A percentile compares a stretch with the other conserved stretches of the same genome.
Evolutionary conservation across 2,797 vertebrate genomes (phyloP).

Genomic region (Buceros bicornis): DNA sequence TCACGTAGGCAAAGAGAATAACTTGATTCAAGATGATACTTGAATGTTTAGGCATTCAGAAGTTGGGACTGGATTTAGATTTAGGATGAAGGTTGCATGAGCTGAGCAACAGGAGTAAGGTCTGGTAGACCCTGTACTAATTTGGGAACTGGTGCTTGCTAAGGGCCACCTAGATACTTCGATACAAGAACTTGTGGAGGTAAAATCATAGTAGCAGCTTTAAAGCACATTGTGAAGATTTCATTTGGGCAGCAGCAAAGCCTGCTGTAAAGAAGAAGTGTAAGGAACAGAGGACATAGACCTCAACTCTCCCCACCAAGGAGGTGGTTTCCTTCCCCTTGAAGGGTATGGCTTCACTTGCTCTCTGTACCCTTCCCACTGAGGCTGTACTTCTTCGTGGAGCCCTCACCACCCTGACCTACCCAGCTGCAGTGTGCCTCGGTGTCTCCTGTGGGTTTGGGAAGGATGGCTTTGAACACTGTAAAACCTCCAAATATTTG

Average conservation of each 20-base stretch:
- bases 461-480: neutral
- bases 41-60: neutral
- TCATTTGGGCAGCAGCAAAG: neutral
- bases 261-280: neutral
- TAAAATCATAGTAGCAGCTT: neutral
- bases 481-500: neutral
- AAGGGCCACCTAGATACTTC: neutral
- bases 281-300: neutral
- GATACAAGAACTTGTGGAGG: neutral
- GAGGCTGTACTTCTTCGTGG: neutral
- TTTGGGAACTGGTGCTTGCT: neutral
- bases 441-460: neutral
- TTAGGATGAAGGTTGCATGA: neutral
- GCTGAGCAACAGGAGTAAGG: neutral
- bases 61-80: neutral
- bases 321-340: neutral
- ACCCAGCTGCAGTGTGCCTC: too few relatives aligned
- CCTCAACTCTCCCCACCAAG: neutral
- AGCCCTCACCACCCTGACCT: neutral
- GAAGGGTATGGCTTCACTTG: neutral
- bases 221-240: neutral
- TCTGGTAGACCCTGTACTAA: neutral
- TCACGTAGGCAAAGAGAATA: neutral
- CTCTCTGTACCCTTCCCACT: neutral
- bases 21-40: neutral